Base-by-base conservation (phyloP, 2,888 invertebrate species). In the Mimachlamys varia region DNA sequence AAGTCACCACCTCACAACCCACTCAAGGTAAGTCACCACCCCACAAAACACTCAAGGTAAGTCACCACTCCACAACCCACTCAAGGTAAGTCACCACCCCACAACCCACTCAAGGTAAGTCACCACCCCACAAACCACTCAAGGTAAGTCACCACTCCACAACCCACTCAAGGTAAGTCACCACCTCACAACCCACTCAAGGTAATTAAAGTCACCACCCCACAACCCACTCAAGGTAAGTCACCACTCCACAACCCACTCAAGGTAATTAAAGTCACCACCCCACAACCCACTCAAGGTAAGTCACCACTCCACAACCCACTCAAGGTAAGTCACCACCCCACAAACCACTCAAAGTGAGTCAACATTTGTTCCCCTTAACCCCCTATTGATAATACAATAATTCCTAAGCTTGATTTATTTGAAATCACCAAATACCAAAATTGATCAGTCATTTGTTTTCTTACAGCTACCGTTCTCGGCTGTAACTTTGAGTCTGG, bases 401-500 rank as follows among this genome's bases (percentile, higher is more conserved):
- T 53, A 44, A 44, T 7, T 44, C 7, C 44, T 44, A 44, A n/a
- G n/a, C 44, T 44, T 44, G 7, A 44, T 44, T 44, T 5, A 44
- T 44, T 44, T 44, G 3, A 44, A 44, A 7, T 44, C 44, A 44
- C 7, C 44, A 44, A 44, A 44, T 19, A n/a, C 53, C 50, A 13
- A 50, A 50, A 50, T 33, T 53, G 53, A 17, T 49, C 27, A 7
- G 27, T 89, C 17, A 88, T 88, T 76, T 89, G 87, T 58, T 90
- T 88, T 19, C 88, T 92, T 92, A 22, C 91, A 94, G 93, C 93
- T 27, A 92, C 94, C 10, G 87, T 94, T 12, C 90, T 93, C 37
- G 92, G 92, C 76, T 96, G 96, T 92, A 94, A 94, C 89, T 96
- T 96, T 94, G 96, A 96, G 91, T 91, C 88, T 33, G 93, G 92